Conservation (phyloP, 2,888 invertebrate species). For the Brachyptera putata region DNA sequence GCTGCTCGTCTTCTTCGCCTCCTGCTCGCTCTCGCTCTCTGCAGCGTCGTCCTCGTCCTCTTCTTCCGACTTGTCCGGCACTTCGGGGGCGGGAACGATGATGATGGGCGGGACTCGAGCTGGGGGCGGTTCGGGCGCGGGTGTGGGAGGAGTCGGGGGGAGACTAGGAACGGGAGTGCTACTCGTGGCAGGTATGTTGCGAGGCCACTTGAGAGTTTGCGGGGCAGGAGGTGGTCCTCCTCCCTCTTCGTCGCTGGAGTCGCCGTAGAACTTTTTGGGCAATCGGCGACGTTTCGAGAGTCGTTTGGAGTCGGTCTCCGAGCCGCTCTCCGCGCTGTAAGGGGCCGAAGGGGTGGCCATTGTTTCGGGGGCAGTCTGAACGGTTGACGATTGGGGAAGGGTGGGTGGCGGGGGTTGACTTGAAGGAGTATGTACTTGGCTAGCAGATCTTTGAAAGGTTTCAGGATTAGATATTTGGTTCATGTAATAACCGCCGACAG, state of each 20-base stretch:
- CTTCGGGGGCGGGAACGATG: neutral
- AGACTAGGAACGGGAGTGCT: conserved; percentile 38
- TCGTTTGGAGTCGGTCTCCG: conserved; percentile 57
- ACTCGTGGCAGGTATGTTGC: conserved; percentile 56
- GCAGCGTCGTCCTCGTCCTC: conserved; percentile 41
- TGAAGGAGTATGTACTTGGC: neutral
- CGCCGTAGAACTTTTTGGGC: conserved; percentile 83
- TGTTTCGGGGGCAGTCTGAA: neutral
- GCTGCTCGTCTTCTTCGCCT: conserved; percentile 40
- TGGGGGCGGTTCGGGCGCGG: conserved; percentile 25
- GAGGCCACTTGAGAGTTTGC: conserved; percentile 79
- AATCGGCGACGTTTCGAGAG: conserved; percentile 75
- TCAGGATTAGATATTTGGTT: conserved; percentile 12
- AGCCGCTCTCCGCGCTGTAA: conserved; percentile 42
- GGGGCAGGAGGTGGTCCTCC: conserved; percentile 71
- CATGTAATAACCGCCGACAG: conserved; percentile 44
- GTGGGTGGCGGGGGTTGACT: neutral
- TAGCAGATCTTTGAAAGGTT: neutral
- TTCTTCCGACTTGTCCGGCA: conserved; percentile 27
- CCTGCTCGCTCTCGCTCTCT: conserved; percentile 41
- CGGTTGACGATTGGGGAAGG: neutral
- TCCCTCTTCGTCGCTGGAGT: conserved; percentile 79
- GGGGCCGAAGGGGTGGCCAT: conserved; percentile 38
- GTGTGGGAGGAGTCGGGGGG: conserved; percentile 22
- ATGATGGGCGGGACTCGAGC: conserved; percentile 1